A percentile compares a stretch with the other conserved stretches of the same genome.
phyloP scores from a whole-genome alignment of 2,888 invertebrate genomes.

The Acleris emargana region DNA sequence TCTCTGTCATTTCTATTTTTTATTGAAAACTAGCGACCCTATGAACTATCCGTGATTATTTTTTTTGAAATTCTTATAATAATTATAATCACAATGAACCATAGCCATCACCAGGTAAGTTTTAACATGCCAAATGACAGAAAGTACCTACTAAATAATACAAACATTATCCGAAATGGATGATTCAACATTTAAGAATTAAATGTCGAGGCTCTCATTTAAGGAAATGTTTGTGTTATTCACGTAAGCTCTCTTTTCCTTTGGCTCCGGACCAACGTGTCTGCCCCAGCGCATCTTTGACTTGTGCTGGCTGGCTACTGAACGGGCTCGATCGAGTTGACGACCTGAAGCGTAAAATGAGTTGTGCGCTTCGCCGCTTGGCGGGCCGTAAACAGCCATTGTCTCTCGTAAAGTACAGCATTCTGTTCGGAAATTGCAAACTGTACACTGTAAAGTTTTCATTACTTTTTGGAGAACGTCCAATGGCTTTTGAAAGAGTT shows the following conservation, averaged over 20 bases:
- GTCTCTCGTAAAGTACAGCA: constrained; percentile 63
- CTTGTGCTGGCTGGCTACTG: constrained; percentile 25
- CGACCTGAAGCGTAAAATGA: constrained; percentile 76
- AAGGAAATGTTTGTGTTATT: not conserved
- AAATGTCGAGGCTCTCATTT: no score
- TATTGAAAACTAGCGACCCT: no score
- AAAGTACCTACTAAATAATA: no score
- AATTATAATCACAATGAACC: no score
- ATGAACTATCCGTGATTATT: no score
- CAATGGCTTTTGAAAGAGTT: constrained; percentile 77
- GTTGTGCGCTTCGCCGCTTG: constrained; percentile 73
- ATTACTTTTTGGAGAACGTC: constrained; percentile 80
- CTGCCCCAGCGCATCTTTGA: constrained; percentile 29
- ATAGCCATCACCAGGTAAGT: no score
- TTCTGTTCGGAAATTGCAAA: constrained; percentile 76
- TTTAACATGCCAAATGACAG: no score
- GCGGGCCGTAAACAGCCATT: constrained; percentile 57
- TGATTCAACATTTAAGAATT: no score
- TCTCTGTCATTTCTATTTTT: no score
- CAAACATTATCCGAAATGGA: no score
- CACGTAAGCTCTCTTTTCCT: not conserved
- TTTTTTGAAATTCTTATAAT: no score
- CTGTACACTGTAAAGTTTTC: constrained; percentile 68
- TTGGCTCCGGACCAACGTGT: constrained; percentile 4
- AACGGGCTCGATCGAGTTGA: constrained; percentile 56